Evolutionary conservation across 2,113 vertebrate species (phyloP), one percentile per base, ranked within the genome.

Genomic region (Rhea americana): DNA sequence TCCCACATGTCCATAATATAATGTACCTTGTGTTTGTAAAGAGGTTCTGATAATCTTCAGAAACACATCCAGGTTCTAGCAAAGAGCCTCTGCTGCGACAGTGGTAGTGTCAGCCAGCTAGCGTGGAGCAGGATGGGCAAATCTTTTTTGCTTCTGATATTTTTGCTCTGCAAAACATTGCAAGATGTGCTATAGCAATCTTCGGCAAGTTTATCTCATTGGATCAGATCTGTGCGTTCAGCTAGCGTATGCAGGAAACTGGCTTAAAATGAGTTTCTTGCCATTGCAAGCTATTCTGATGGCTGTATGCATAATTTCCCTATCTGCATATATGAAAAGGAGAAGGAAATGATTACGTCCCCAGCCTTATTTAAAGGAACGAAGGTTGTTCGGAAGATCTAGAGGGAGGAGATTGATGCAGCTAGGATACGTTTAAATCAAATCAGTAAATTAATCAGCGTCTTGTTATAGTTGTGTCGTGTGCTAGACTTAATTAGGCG

Each of bases 401-500:
- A 45, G 45, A 95, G 93, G 85, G 96, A 96, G 90, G 93, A 77
- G 72, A 88, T n/a, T 94, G 87, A 76, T 3, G 13, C 71, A 85
- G 79, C 78, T 45, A 79, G 79, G 87, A 66, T 63, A 55, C 51
- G 48, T 39, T 75, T 90, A 82, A 88, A 93, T 94, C 87, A 80
- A 87, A 89, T 96, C 93, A 95, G 85, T 53, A 63, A 67, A 92
- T 94, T 94, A 94, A 95, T 96, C 93, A 95, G 47, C 88, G 26
- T 67, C 93, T 95, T 28, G 35, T 87, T 93, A 62, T 4, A 71
- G 62, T 67, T 58, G 68, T 4, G 0, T 70, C 2, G 59, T 26
- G 71, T 73, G 75, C 62, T 89, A 56, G 82, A 7, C 81, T 87
- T 96, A 92, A 94, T 90, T 62, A 76, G 25, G 26, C 22, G 12